These are phyloP conservation scores for Coptotermes formosanus DNA, from an alignment of 1,140 invertebrate species.

Conservation along the genomic window DNA sequence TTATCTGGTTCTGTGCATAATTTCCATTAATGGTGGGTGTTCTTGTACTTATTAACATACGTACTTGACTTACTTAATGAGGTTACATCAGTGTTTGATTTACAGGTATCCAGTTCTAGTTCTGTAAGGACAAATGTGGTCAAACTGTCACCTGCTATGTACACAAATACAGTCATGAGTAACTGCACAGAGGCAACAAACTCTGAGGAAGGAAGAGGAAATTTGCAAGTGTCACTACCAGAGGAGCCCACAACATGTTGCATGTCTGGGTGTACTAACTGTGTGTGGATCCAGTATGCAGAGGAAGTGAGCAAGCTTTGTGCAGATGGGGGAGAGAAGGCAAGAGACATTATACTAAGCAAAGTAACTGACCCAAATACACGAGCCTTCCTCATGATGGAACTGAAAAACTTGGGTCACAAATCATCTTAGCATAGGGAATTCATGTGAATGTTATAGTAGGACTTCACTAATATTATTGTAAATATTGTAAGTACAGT, in stretches of 20 bases:
- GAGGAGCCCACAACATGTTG: slow-evolving; percentile 82
- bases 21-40: too few relatives aligned
- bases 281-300: slow-evolving; percentile 92
- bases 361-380: slow-evolving; percentile 79
- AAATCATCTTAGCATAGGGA: neutral
- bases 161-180: neutral
- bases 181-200: neutral
- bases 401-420: slow-evolving; percentile 52
- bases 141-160: neutral
- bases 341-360: slow-evolving; percentile 71
- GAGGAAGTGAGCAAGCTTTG: slow-evolving; percentile 72
- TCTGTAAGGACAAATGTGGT: neutral
- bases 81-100: neutral
- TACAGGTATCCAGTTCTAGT: neutral
- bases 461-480: too few relatives aligned
- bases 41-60: too few relatives aligned
- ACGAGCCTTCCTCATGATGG: slow-evolving; percentile 73
- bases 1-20: too few relatives aligned
- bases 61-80: too few relatives aligned
- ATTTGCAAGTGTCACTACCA: slow-evolving; percentile 45
- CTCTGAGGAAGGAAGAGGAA: neutral
- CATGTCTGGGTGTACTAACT: slow-evolving; percentile 91
- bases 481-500: neutral
- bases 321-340: slow-evolving; percentile 61
- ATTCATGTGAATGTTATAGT: neutral